phyloP scores from a whole-genome alignment of 2,113 vertebrate species.

The Pachypanchax playfairii region DNA sequence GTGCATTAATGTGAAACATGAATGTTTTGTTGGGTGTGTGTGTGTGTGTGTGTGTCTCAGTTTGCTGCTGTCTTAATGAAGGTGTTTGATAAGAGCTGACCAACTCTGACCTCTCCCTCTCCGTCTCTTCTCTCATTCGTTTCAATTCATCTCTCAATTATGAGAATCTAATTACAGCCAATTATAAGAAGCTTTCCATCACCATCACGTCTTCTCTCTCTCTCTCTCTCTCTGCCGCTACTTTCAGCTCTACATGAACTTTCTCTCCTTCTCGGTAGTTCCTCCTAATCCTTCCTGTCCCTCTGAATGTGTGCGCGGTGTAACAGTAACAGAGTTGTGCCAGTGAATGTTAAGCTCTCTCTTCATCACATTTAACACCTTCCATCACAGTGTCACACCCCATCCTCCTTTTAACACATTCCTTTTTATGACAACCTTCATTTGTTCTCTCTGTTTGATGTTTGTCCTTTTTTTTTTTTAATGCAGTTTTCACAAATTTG shows the following conservation, averaged over 20 bases:
- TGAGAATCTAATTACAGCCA: constrained; percentile 78
- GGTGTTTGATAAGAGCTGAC: constrained; percentile 71
- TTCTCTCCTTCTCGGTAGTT: constrained; percentile 52
- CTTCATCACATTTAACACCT: constrained; percentile 47
- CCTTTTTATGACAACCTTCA: constrained; percentile 27
- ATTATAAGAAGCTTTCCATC: constrained; percentile 69
- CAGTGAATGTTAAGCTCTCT: constrained; percentile 22
- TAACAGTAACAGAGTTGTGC: constrained; percentile 46
- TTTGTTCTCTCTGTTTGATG: constrained; percentile 14
- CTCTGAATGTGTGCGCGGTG: constrained; percentile 27
- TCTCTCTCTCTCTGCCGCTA: no score
- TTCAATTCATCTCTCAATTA: constrained; percentile 71
- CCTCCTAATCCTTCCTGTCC: constrained; percentile 20
- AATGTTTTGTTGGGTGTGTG: constrained; percentile 7
- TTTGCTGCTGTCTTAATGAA: constrained; percentile 71
- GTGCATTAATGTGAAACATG: constrained; percentile 31
- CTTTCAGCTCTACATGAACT: constrained; percentile 27
- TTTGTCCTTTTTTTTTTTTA: constrained; percentile 16
- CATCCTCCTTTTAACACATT: constrained; percentile 43
- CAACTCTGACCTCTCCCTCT: constrained; percentile 62
- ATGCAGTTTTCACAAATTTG: constrained; percentile 12
- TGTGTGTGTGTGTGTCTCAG: constrained; percentile 20
- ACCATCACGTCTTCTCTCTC: constrained; percentile 19
- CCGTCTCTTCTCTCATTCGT: constrained; percentile 56
- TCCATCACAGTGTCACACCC: constrained; percentile 35